These are phyloP conservation scores for Sarcophaga carnaria DNA, from an alignment of 2,888 invertebrate genomes.

Conservation along the genomic window DNA sequence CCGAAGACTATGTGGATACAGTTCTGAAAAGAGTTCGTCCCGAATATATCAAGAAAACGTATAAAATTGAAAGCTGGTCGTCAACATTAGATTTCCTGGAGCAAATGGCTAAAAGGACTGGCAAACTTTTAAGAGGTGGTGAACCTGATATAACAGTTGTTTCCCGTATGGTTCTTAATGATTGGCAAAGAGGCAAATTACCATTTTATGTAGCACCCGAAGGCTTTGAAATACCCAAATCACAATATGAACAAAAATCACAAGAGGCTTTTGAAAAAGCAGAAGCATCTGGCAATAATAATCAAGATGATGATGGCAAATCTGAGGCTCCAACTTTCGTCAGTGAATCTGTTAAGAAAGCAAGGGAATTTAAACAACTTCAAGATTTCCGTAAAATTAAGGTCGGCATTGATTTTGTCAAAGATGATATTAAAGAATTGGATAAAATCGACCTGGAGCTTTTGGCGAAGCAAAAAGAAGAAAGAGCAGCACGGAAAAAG, in stretches of 20 bases:
- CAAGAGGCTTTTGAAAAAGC: constrained; percentile 71
- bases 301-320: constrained; percentile 74
- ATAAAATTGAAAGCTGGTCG: constrained; percentile 91
- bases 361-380: constrained; percentile 82
- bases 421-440: constrained; percentile 83
- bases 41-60: constrained; percentile 95
- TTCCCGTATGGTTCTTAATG: constrained; percentile 97
- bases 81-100: constrained; percentile 94
- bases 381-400: constrained; percentile 92
- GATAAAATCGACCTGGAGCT: constrained; percentile 84
- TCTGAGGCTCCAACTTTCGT: constrained; percentile 79
- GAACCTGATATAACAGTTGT: constrained; percentile 95
- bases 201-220: constrained; percentile 96
- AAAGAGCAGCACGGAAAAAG: constrained; percentile 78
- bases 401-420: constrained; percentile 87
- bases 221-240: constrained; percentile 88
- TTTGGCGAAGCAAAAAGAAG: constrained; percentile 82
- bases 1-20: constrained; percentile 95
- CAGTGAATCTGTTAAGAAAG: constrained; percentile 82
- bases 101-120: constrained; percentile 91
- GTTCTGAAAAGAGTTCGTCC: constrained; percentile 93
- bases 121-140: constrained; percentile 97
- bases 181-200: constrained; percentile 98
- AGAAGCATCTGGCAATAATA: constrained; percentile 68
- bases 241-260: constrained; percentile 77